A percentile compares a stretch with the other conserved stretches of the same genome.
These are phyloP conservation scores for Sturnus vulgaris DNA, from an alignment of 2,113 vertebrate genomes.

Conservation along the genomic window DNA sequence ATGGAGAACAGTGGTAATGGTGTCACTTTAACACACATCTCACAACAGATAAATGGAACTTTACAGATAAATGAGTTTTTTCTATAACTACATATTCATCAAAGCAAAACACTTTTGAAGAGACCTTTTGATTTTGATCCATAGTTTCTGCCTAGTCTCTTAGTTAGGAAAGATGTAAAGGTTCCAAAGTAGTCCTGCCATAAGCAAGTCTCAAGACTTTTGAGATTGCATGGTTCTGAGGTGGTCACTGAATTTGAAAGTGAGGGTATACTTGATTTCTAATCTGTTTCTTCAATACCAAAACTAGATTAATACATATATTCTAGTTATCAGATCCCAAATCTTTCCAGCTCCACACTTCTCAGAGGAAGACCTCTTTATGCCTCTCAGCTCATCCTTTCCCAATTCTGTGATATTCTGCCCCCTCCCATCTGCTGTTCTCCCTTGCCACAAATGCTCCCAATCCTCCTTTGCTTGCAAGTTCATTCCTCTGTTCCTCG, in stretches of 20 bases:
- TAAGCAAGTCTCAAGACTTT: not conserved
- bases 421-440: not conserved
- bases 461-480: not conserved
- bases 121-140: not conserved
- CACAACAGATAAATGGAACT: not conserved
- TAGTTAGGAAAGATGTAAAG: not conserved
- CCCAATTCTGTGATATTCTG: not conserved
- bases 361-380: not conserved
- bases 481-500: not conserved
- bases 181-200: not conserved
- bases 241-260: not conserved
- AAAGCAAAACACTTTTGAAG: not conserved
- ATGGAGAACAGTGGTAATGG: not conserved
- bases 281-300: not conserved
- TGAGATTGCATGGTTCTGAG: not conserved
- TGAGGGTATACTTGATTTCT: not conserved
- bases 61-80: not conserved
- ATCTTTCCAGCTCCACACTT: not conserved
- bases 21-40: not conserved
- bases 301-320: not conserved
- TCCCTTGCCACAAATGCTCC: not conserved
- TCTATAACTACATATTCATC: not conserved
- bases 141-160: not conserved
- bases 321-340: not conserved
- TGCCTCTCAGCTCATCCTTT: not conserved